phyloP scores from a whole-genome alignment of 2,888 invertebrate genomes.

The Notodonta ziczac region DNA sequence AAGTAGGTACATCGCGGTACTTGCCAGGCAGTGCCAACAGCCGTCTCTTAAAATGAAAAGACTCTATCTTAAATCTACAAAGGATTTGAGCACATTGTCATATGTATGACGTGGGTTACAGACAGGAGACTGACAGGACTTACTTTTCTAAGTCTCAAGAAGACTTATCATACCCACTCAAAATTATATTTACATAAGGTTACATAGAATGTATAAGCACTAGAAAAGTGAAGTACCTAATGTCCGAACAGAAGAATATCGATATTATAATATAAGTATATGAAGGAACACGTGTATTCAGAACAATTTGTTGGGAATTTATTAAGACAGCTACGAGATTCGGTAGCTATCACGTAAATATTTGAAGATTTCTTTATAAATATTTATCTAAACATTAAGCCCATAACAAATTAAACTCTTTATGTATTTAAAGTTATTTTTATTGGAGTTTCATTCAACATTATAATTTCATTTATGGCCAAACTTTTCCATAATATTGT shows the following conservation, averaged over 20 bases:
- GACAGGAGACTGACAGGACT: constrained; percentile 12
- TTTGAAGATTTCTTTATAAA: constrained; percentile 28
- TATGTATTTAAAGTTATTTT: constrained; percentile 11
- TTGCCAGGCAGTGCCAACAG: neutral
- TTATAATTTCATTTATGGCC: too few species aligned
- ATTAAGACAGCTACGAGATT: constrained; percentile 33
- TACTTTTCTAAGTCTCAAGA: constrained; percentile 15
- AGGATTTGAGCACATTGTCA: constrained; percentile 20
- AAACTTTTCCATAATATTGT: too few species aligned
- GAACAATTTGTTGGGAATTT: constrained; percentile 30
- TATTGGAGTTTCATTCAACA: neutral
- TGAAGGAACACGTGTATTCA: constrained; percentile 18
- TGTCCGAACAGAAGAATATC: neutral
- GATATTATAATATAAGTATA: neutral
- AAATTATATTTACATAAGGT: neutral
- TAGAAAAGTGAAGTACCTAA: neutral
- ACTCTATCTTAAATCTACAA: constrained; percentile 17
- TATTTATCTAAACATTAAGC: constrained; percentile 28
- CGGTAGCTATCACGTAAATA: constrained; percentile 33
- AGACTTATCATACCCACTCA: constrained; percentile 7
- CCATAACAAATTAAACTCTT: constrained; percentile 33
- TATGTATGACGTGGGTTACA: constrained; percentile 15
- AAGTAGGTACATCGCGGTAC: neutral
- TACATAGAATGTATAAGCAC: neutral
- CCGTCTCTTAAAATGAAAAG: neutral